Evolutionary conservation across 2,113 vertebrate species (phyloP).

Genomic region (Salvelinus fontinalis): DNA sequence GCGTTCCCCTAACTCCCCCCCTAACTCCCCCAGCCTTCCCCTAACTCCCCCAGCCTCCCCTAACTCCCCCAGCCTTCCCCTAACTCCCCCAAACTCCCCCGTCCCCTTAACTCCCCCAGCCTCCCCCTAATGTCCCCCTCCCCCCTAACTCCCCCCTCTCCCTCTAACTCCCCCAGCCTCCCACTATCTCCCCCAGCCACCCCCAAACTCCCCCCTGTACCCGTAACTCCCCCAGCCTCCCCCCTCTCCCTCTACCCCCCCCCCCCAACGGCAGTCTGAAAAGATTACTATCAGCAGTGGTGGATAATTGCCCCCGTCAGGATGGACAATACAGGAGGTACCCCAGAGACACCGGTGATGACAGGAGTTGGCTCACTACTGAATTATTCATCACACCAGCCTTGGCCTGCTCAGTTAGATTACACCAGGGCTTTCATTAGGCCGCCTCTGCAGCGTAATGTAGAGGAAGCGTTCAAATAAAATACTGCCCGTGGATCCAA

Average conservation of each 20-base stretch:
- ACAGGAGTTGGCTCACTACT: slow-evolving; percentile 54
- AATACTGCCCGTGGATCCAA: no score
- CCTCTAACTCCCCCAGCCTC: neutral
- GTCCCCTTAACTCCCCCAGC: no score
- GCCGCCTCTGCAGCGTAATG: no score
- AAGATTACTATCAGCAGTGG: slow-evolving; percentile 81
- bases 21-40: slow-evolving; percentile 31
- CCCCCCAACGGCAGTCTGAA: slow-evolving; percentile 64
- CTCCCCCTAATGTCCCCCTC: no score
- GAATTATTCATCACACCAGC: slow-evolving; percentile 85
- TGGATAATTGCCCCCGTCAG: slow-evolving; percentile 79
- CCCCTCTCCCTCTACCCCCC: slow-evolving; percentile 53
- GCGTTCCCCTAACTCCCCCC: no score
- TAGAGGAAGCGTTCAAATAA: no score
- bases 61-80: no score
- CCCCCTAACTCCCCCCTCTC: no score
- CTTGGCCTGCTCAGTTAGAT: slow-evolving; percentile 74
- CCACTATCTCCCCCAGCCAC: neutral
- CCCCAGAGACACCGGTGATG: slow-evolving; percentile 27
- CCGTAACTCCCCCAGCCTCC: slow-evolving; percentile 9
- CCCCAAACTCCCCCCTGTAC: slow-evolving; percentile 26
- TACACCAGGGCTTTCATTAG: slow-evolving; percentile 69
- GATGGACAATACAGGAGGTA: slow-evolving; percentile 74
- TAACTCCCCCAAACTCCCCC: no score
- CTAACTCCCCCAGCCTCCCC: no score